Conservation (phyloP, 1,140 invertebrate genomes). For the Megalopta genalis region DNA sequence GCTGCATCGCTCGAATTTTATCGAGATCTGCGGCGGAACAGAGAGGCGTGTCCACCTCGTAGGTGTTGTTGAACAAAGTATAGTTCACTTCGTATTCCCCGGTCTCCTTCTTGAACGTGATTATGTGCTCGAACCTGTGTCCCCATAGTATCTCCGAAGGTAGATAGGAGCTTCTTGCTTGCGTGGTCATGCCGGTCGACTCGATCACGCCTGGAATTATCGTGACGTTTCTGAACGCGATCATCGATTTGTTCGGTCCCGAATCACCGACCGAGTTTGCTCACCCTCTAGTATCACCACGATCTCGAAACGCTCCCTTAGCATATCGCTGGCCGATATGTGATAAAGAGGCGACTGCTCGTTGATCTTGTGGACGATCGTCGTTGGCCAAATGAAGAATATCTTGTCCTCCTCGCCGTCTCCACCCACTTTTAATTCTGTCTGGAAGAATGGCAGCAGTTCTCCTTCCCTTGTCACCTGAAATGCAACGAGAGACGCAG, state of each 20-base stretch:
- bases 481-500: slow-evolving; percentile 76
- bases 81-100: slow-evolving; percentile 97
- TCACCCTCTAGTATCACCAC: slow-evolving; percentile 97
- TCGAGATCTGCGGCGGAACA: slow-evolving; percentile 85
- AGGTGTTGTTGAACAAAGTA: slow-evolving; percentile 94
- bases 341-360: slow-evolving; percentile 92
- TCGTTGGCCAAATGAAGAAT: slow-evolving; percentile 97
- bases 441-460: slow-evolving; percentile 90
- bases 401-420: slow-evolving; percentile 91
- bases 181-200: slow-evolving; percentile 93
- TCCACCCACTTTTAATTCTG: slow-evolving; percentile 90
- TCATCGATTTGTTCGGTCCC: not conserved
- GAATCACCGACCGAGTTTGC: not conserved
- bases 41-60: slow-evolving; percentile 93
- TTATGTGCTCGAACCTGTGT: slow-evolving; percentile 93
- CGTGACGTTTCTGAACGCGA: not conserved
- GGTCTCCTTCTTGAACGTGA: slow-evolving; percentile 94
- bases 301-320: slow-evolving; percentile 95
- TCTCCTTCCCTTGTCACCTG: slow-evolving; percentile 94
- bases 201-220: slow-evolving; percentile 84
- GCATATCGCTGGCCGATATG: slow-evolving; percentile 92
- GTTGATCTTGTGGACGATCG: slow-evolving; percentile 91
- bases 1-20: slow-evolving; percentile 63
- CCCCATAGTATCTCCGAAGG: slow-evolving; percentile 97
- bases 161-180: slow-evolving; percentile 94